Evolutionary conservation across 1,140 invertebrate genomes (phyloP), one percentile per base, ranked within the genome.

Genomic region (Bemisia tabaci): DNA sequence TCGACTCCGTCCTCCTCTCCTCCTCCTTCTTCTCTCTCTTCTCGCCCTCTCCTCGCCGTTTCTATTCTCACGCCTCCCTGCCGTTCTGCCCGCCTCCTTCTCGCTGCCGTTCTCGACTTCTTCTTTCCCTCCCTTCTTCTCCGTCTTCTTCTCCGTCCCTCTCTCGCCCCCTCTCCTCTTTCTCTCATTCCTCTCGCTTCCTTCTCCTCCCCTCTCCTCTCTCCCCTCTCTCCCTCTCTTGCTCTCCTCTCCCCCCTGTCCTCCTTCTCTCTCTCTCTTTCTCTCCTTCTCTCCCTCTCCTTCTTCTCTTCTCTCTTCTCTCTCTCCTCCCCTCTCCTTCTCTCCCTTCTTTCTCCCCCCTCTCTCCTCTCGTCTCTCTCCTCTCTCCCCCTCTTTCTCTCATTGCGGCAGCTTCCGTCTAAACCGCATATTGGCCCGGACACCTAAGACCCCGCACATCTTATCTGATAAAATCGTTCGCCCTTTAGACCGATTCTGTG

Each of bases 241-340:
- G 5, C 25, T 21, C 62, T 24, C 23, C 24, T 21, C 33, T 24
- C 21, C 33, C 24, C 33, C 33, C 62, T 63, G n/a, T 24, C 33
- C 25, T 33, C 23, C 25, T 24, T 63, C 62, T 21, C 23, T 24
- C 62, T 63, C 23, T 24, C 5, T 24, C 23, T 26, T 5, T 26
- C 25, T 33, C 21, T 33, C 25, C 21, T 12, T 63, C 62, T 63
- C 5, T 24, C 62, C 33, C n/a, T 33, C 33, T 24, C 5, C 21
- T 24, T 21, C 33, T 12, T 63, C 23, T 21, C 5, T 63, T 24
- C 33, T n/a, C 21, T 21, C 33, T 12, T 22, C 62, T 25, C n/a
- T 26, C 62, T 25, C 62, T 63, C 62, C 21, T 24, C 25, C 25
- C 11, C 62, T 24, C 25, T 63, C 25, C 25, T 24, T 63, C 62